Conservation (phyloP, 2,797 vertebrate species). For the Hafferia zeledoni region DNA sequence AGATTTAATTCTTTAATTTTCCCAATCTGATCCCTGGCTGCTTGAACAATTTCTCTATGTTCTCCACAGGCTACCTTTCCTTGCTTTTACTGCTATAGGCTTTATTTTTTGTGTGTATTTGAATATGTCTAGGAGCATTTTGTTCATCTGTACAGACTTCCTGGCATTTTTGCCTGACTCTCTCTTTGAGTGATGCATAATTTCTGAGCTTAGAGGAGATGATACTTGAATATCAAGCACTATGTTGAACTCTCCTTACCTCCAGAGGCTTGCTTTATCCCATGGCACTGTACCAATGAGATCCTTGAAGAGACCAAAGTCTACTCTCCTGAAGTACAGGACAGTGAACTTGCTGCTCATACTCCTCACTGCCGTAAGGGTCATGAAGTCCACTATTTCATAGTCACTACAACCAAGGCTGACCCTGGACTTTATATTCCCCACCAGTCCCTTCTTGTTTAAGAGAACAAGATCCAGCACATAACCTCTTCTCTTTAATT, state of each 20-base stretch:
- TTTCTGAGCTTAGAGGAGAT: background rate
- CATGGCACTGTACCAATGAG: background rate
- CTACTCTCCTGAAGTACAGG: background rate
- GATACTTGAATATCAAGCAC: background rate
- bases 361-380: background rate
- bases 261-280: background rate
- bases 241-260: background rate
- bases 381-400: background rate
- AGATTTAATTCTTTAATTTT: background rate
- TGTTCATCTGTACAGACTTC: background rate
- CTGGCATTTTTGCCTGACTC: background rate
- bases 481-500: background rate
- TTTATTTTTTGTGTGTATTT: background rate
- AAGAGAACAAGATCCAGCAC: background rate
- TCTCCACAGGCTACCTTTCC: background rate
- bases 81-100: background rate
- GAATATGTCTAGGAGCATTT: background rate
- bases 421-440: background rate
- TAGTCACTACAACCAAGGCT: background rate
- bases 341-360: background rate
- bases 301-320: background rate
- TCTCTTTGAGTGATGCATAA: background rate
- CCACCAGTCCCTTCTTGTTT: background rate
- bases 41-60: background rate
- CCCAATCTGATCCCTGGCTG: background rate